Percentiles rank a stretch among this genome's conserved stretches.
These are phyloP conservation scores for Phocoena sinus DNA, from an alignment of 2,113 vertebrate species.

Conservation along the genomic window DNA sequence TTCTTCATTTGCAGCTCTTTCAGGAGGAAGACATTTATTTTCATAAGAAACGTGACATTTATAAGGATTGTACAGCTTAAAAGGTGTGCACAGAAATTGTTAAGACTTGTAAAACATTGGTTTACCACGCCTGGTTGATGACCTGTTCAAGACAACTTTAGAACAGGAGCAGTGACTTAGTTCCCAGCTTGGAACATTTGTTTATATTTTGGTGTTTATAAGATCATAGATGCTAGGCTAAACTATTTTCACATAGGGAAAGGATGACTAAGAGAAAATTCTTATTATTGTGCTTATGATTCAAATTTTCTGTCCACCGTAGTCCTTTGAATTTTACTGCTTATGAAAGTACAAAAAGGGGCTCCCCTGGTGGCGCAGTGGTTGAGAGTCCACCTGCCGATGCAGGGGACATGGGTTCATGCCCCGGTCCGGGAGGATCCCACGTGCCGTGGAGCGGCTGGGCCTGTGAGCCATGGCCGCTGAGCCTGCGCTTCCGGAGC, in stretches of 20 bases:
- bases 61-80: conserved; percentile 44
- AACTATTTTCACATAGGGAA: neutral
- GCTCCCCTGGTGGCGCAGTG: too few relatives aligned
- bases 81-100: neutral
- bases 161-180: neutral
- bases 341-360: conserved; percentile 40
- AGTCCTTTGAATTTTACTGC: conserved; percentile 36
- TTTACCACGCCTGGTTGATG: neutral
- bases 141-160: neutral
- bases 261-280: neutral
- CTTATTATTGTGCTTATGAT: neutral
- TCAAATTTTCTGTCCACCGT: neutral
- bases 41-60: conserved; percentile 31
- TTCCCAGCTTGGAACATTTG: neutral
- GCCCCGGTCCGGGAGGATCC: too few relatives aligned
- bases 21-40: conserved; percentile 58
- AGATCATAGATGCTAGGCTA: neutral
- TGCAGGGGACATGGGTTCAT: too few relatives aligned
- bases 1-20: conserved; percentile 9
- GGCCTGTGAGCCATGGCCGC: too few relatives aligned
- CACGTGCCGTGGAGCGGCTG: too few relatives aligned
- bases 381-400: too few relatives aligned
- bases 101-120: neutral
- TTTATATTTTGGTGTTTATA: neutral
- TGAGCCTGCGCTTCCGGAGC: too few relatives aligned